Evolutionary conservation across 2,888 invertebrate genomes (phyloP), one percentile per base, ranked within the genome.

Genomic region (Drosophila rellima): DNA sequence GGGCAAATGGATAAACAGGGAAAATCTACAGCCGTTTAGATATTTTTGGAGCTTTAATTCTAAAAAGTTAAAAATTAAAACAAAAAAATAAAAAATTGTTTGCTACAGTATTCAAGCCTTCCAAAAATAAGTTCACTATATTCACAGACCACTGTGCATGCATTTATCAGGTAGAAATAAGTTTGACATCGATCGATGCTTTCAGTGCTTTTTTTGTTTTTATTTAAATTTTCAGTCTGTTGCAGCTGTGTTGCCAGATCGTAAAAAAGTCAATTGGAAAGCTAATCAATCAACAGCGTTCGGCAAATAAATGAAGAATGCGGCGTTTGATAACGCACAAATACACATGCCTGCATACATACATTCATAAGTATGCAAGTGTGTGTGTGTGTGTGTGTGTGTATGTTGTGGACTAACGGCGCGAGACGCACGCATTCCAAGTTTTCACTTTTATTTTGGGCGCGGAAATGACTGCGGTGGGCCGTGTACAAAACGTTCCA

Each of bases 381-480:
- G 23, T 42, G 37, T 56, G 40, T 51, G 60, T 50, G 18, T 35
- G 35, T 18, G 29, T 59, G 47, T 17, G 39, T 47, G 18, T 45
- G 20, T 37, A 4, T 48, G 11, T 48, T 48, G 33, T 48, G 33
- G 29, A 33, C 48, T 33, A 31, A 48, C 18, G 50, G 52, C 56
- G 51, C 57, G 50, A 74, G 42, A 63, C 78, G 54, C 37, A 69
- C 40, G 31, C 63, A 64, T 65, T 70, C 31, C 31, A 70, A 76
- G 67, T 82, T 82, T 82, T 88, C 80, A 88, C 87, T 82, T 88
- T 87, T 82, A 70, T 82, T 82, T 82, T 71, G 84, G 81, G 80
- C 83, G 69, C 86, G 82, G 82, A 82, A 82, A 88, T 82, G 75
- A 52, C 54, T 77, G 72, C 66, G 76, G 71, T 69, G 68, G 66